phyloP scores from a whole-genome alignment of 2,888 invertebrate genomes.

The Strigamia crassipes region DNA sequence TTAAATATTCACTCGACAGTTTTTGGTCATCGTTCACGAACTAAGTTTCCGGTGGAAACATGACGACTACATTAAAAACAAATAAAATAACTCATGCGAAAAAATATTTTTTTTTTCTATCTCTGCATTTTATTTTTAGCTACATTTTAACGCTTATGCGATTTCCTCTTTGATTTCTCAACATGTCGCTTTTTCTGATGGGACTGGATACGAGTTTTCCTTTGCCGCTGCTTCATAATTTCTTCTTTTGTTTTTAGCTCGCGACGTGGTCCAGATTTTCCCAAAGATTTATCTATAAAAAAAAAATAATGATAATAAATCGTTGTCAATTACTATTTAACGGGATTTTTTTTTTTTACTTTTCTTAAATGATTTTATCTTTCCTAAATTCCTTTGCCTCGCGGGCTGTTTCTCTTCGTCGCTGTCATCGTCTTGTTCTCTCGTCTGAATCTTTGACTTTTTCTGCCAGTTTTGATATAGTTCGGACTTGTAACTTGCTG shows the following conservation, averaged over 20 bases:
- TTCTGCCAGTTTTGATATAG: conserved; percentile 78
- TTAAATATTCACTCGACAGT: too few species aligned
- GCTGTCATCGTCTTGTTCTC: conserved; percentile 45
- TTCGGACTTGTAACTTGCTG: conserved; percentile 91
- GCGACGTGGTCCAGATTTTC: conserved; percentile 45
- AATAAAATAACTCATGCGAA: neutral
- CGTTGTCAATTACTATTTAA: neutral
- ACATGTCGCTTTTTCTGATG: conserved; percentile 54
- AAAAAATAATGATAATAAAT: neutral
- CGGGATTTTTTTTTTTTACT: neutral
- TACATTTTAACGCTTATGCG: neutral
- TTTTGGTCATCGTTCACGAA: too few species aligned
- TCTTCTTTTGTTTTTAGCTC: conserved; percentile 52
- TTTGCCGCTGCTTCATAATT: conserved; percentile 57
- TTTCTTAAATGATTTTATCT: neutral
- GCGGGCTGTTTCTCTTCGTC: conserved; percentile 23
- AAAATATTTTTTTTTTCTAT: neutral
- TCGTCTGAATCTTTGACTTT: conserved; percentile 60
- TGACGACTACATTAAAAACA: neutral
- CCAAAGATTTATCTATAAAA: neutral
- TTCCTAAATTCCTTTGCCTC: conserved; percentile 15
- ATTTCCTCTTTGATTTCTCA: neutral
- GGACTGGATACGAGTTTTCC: conserved; percentile 55
- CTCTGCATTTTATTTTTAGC: neutral
- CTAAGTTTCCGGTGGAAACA: too few species aligned